Evolutionary conservation across 2,113 vertebrate species (phyloP).

Genomic region (Mixornis gularis): DNA sequence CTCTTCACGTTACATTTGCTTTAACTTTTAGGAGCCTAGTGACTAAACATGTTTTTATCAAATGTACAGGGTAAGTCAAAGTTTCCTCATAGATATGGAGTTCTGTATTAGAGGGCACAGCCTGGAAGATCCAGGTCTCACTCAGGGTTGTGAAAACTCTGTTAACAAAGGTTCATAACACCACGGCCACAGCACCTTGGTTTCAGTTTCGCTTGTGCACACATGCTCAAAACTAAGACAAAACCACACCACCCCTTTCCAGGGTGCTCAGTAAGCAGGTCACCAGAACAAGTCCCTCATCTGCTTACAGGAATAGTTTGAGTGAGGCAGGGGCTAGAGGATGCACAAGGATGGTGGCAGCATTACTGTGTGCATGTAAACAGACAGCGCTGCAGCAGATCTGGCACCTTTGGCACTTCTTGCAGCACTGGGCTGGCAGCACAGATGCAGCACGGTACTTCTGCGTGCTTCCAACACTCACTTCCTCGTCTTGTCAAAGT

Average conservation of each 20-base stretch:
- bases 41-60: not conserved
- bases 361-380: not conserved
- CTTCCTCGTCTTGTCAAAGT: not conserved
- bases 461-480: fast-evolving
- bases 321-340: not conserved
- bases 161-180: not conserved
- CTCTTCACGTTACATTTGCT: not conserved
- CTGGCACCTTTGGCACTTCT: not conserved
- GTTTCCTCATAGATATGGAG: not conserved
- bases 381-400: fast-evolving
- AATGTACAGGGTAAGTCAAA: not conserved
- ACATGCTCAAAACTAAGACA: not conserved
- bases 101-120: fast-evolving
- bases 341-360: not conserved
- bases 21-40: not conserved
- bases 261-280: not conserved
- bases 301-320: not conserved
- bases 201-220: not conserved
- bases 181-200: not conserved
- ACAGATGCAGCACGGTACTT: not conserved
- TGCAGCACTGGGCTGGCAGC: not conserved
- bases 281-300: not conserved
- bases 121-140: not conserved
- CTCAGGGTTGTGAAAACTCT: not conserved
- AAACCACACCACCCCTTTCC: not conserved